Evolutionary conservation across 1,140 invertebrate genomes (phyloP).

Genomic region (Brachionus koreanus): DNA sequence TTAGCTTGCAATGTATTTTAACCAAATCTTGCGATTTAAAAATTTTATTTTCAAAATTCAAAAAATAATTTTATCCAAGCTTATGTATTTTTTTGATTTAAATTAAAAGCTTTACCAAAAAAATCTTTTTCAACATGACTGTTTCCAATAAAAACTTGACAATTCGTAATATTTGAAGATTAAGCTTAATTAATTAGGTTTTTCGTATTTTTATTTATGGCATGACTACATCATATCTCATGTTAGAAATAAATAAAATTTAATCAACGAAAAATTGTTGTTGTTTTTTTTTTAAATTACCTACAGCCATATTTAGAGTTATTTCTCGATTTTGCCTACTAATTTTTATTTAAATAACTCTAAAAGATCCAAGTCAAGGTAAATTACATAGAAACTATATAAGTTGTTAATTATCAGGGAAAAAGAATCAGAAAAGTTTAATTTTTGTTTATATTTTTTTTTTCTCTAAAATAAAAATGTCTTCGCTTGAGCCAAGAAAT

Average conservation of each 20-base stretch:
- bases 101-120: neutral
- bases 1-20: too few relatives aligned
- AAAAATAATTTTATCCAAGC: neutral
- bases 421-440: neutral
- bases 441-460: neutral
- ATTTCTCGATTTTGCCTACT: neutral
- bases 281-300: neutral
- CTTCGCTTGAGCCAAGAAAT: slow-evolving; percentile 1
- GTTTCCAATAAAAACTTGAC: neutral
- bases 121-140: neutral
- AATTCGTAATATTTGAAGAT: neutral
- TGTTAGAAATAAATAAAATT: neutral
- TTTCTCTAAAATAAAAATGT: neutral
- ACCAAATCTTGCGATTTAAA: too few relatives aligned
- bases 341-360: neutral
- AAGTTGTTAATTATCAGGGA: neutral
- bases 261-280: neutral
- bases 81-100: neutral
- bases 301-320: neutral
- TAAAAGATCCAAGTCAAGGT: slow-evolving; percentile 13
- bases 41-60: too few relatives aligned
- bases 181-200: neutral
- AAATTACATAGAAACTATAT: slow-evolving; percentile 34
- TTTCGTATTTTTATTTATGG: neutral
- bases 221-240: slow-evolving; percentile 1